Evolutionary conservation across 2,797 vertebrate genomes (phyloP).

Genomic region (Nyctibius grandis): DNA sequence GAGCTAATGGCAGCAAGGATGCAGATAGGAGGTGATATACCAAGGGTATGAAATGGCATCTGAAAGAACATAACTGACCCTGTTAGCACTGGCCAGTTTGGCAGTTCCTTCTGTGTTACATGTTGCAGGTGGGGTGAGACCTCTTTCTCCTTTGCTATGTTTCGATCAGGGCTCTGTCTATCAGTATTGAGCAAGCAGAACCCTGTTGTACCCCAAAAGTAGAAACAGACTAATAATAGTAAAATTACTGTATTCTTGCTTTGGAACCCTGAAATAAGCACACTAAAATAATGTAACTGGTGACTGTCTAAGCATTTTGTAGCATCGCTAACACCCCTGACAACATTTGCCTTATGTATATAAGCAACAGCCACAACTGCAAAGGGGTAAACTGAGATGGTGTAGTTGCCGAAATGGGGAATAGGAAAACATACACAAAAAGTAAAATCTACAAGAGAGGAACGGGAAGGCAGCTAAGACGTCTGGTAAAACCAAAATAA

Average conservation of each 20-base stretch:
- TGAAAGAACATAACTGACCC: background rate
- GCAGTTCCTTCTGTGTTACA: background rate
- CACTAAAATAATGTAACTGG: background rate
- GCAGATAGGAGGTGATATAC: background rate
- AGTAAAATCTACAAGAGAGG: background rate
- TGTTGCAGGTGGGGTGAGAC: too few relatives aligned
- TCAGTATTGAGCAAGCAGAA: background rate
- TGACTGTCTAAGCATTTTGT: background rate
- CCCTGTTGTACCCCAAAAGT: background rate
- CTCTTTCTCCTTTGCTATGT: background rate
- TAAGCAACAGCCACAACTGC: background rate
- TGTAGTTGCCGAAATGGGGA: background rate
- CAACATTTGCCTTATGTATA: background rate
- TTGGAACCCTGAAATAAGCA: background rate
- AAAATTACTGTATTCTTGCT: background rate
- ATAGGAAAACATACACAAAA: background rate
- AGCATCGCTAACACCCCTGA: fast-evolving
- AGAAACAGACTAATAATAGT: background rate
- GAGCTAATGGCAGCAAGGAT: background rate
- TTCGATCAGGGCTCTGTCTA: background rate
- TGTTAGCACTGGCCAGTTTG: background rate
- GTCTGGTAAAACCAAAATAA: background rate
- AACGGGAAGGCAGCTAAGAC: background rate
- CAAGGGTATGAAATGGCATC: background rate
- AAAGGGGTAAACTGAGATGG: background rate